phyloP scores from a whole-genome alignment of 92 coral and sea anemone species.

The Hydrozoanthus gracilis region DNA sequence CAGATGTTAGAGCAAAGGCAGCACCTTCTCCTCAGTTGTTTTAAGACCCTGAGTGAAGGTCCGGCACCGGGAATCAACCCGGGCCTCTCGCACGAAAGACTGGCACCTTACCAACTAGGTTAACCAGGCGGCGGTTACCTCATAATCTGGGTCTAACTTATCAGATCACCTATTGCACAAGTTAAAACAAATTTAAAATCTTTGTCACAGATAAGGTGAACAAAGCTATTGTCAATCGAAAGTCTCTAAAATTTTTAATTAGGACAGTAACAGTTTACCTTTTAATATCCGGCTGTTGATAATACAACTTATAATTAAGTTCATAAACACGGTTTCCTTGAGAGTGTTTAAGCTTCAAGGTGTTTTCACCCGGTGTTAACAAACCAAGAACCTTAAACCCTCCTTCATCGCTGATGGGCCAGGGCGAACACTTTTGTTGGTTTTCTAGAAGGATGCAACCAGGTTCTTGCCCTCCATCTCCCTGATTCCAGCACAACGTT shows the following conservation, averaged over 20 bases:
- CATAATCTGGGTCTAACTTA: no score
- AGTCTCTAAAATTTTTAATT: not conserved
- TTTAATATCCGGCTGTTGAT: conserved; percentile 55
- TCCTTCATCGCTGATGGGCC: conserved; percentile 72
- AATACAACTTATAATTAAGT: conserved; percentile 55
- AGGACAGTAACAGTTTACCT: conserved; percentile 51
- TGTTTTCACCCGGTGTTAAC: conserved; percentile 73
- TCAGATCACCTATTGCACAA: no score
- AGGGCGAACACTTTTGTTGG: conserved; percentile 52
- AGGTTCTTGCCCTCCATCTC: not conserved
- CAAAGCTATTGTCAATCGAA: no score
- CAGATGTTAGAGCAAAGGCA: no score
- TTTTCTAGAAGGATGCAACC: conserved; percentile 58
- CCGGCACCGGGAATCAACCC: no score
- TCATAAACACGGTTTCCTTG: conserved; percentile 26
- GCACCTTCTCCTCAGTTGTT: no score
- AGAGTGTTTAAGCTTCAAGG: conserved; percentile 53
- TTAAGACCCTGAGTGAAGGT: no score
- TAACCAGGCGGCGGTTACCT: no score
- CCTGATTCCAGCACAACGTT: not conserved
- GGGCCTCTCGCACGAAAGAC: no score
- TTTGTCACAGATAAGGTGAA: not conserved
- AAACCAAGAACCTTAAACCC: conserved; percentile 84
- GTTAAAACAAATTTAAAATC: not conserved
- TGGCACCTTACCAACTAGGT: no score